Evolutionary conservation across 2,888 invertebrate genomes (phyloP), one percentile per base, ranked within the genome.

Genomic region (Dastarcus helophoroides): DNA sequence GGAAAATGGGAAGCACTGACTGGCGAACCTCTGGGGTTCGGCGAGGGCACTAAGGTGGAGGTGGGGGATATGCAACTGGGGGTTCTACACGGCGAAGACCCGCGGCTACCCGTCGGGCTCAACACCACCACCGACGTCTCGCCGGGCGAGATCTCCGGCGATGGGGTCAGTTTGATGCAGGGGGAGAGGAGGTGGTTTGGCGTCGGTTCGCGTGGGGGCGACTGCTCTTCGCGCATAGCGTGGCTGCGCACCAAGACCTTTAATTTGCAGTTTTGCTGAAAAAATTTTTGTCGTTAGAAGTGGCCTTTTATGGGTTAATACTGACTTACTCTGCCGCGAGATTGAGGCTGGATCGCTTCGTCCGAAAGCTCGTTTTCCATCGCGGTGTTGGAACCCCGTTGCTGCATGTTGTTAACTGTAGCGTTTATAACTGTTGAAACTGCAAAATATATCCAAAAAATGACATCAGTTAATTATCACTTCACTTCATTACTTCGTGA

Each of bases 191-290:
- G 32, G 30, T 37, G 41, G 24, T 22, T 52, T 54, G 52, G 46
- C 11, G 62, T 56, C 6, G 65, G 64, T 44, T 67, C 67, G 31
- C 67, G 58, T 12, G 68, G 69, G 19, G 69, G 69, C 26, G 69
- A 68, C 25, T 82, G 74, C 39, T 85, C 79, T 60, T 90, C 90
- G 53, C 86, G 75, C 69, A 90, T 80, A 40, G 90, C 91, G 67
- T 86, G 84, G 53, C 89, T 88, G 50, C 91, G 74, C 35, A 85
- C 84, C 47, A 90, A 69, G 56, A 84, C 73, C 65, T 85, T 85
- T 40, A 80, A 71, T 68, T 85, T 85, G 59, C 79, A 73, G 51
- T 70, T 73, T 39, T 69, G 65, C 76, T 76, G 57, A 4, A 60
- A 61, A 38, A 32, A 17, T 31, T 24, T 7, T 13, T 26, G 13